Base-by-base conservation (phyloP, 1,140 invertebrate species). In the Brachionus rotundiformis region DNA sequence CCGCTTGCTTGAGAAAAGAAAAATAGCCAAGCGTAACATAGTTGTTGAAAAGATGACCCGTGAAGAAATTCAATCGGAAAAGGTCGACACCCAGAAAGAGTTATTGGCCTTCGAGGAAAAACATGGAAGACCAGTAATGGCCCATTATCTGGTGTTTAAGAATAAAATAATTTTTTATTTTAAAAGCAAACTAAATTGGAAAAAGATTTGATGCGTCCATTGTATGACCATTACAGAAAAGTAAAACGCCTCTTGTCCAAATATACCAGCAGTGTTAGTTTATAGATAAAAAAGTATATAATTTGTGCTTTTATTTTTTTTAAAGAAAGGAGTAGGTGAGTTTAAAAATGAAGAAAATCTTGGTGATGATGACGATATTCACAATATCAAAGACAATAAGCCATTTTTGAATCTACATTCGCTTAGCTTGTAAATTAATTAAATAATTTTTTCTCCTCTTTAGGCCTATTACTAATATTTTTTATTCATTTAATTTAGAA, bases 171-270 rank as follows among this genome's bases (percentile, higher is more conserved):
- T 25, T 44, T 27, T 73, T 44, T 25, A 8, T 13, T 27, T 23
- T 25, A 25, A 73, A 25, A 73, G 68, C 76, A 79, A 63, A 79
- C 27, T 8, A 79, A 79, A 31, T 41, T 79, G 10, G 76, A 79
- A 79, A 79, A 79, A 41, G 76, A 79, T 63, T 25, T 79, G 13
- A 79, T 79, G 76, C 19, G 76, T 27, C 76, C 76, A 19, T 25
- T 79, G 8, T 79, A 79, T 39, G 76, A 79, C 25, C 76, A 79
- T 79, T 79, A 79, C 29, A 79, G 76, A 79, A 54, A 63, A 79
- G 76, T 79, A 3, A 79, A 79, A 23, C 19, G 76, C 5, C 29
- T 79, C 27, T 25, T 73, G 19, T 73, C 68, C 13, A 73, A 73
- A 27, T 44, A 44, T 44, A 73, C 68, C 4, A 73, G 68, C 29